Percentiles rank a stretch among this genome's conserved stretches.
Evolutionary conservation across 2,888 invertebrate genomes (phyloP).

Genomic region (Ormyrus nitidulus): DNA sequence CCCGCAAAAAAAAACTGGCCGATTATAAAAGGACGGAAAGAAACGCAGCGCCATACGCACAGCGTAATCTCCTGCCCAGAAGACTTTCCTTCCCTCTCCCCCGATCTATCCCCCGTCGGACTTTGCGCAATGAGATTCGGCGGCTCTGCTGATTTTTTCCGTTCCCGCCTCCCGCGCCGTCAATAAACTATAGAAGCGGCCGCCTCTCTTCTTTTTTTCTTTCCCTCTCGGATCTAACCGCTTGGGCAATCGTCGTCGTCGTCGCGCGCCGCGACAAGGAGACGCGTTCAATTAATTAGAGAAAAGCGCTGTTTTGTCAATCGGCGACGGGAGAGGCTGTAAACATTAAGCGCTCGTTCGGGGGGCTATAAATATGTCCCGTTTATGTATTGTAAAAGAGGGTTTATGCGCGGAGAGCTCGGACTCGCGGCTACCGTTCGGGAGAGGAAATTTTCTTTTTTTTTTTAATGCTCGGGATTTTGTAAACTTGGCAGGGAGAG

Average conservation of each 20-base stretch:
- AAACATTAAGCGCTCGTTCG: not conserved
- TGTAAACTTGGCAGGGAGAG: not conserved
- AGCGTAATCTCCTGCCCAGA: no score
- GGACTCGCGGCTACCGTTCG: not conserved
- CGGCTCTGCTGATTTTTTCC: not conserved
- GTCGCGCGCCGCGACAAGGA: no score
- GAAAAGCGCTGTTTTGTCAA: not conserved
- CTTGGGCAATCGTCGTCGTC: slow-evolving; percentile 13
- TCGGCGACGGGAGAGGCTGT: not conserved
- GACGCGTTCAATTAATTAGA: slow-evolving; percentile 1
- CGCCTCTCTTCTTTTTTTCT: not conserved
- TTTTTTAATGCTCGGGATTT: not conserved
- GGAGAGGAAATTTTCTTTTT: no score
- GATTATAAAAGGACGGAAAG: no score
- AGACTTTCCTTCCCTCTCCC: not conserved
- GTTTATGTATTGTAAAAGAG: not conserved
- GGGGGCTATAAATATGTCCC: slow-evolving; percentile 7
- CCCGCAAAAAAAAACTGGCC: no score
- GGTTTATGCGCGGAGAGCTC: not conserved
- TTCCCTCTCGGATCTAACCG: not conserved
- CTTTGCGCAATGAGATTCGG: no score
- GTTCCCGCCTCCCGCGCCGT: no score
- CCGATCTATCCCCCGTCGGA: not conserved
- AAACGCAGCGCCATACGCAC: no score
- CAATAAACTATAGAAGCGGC: no score